These are phyloP conservation scores for Diuraphis noxia DNA, from an alignment of 1,140 invertebrate genomes.

Conservation along the genomic window DNA sequence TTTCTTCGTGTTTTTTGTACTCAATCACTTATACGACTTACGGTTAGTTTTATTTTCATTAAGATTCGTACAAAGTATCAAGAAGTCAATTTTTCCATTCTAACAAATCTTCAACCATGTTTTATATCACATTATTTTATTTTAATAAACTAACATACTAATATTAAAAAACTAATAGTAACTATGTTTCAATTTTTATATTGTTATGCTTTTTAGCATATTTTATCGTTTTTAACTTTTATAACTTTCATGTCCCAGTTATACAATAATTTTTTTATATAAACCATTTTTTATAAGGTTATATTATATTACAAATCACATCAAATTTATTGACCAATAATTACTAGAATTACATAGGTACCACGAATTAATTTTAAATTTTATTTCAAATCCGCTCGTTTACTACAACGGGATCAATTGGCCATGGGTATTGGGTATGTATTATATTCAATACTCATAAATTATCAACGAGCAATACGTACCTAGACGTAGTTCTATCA, in stretches of 20 bases:
- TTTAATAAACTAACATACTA: neutral
- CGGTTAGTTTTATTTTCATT: no score
- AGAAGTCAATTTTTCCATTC: neutral
- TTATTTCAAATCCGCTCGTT: no score
- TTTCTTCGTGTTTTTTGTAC: no score
- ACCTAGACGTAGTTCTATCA: no score
- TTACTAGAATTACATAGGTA: neutral
- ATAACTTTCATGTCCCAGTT: neutral
- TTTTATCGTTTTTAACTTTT: neutral
- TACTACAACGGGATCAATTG: no score
- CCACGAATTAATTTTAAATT: no score
- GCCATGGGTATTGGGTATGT: no score
- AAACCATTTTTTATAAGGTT: neutral
- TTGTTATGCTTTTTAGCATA: neutral
- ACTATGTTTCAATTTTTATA: neutral
- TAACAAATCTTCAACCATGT: neutral
- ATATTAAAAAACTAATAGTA: neutral
- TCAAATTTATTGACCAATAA: neutral
- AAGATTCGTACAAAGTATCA: neutral
- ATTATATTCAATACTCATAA: neutral
- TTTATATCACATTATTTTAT: neutral
- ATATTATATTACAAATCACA: neutral
- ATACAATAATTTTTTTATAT: neutral
- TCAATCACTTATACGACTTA: no score
- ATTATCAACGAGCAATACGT: no score